phyloP scores from a whole-genome alignment of 2,113 vertebrate species.

The Tachysurus vachellii region DNA sequence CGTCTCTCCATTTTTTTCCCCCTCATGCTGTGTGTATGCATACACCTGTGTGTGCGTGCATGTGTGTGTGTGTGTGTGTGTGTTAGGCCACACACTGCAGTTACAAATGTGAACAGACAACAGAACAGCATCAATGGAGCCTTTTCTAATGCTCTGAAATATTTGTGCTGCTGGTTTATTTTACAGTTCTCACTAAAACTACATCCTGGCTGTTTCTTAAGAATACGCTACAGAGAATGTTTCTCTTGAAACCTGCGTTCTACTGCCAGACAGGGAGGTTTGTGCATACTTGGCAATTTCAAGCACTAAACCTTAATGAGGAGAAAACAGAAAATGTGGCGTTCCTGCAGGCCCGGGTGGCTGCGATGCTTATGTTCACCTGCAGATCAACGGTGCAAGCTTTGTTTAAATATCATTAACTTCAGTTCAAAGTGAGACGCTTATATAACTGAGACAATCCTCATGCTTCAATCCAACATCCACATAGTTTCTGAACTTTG shows the following conservation, averaged over 20 bases:
- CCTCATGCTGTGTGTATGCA: background rate
- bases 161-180: conserved; percentile 54
- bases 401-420: background rate
- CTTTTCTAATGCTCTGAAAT: conserved; percentile 45
- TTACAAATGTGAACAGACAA: conserved; percentile 60
- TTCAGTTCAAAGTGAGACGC: background rate
- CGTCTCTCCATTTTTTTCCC: background rate
- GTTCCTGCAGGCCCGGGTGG: background rate
- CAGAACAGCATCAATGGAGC: conserved; percentile 39
- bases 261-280: conserved; percentile 52
- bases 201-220: conserved; percentile 56
- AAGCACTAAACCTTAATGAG: conserved; percentile 14
- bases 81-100: conserved; percentile 49
- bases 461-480: background rate
- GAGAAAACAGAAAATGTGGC: background rate
- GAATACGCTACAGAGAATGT: conserved; percentile 30
- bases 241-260: conserved; percentile 48
- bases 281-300: conserved; percentile 55
- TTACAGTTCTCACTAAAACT: conserved; percentile 53
- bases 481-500: background rate
- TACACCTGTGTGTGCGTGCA: conserved; percentile 6
- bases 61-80: conserved; percentile 13
- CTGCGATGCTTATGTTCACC: background rate
- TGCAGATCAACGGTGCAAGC: background rate
- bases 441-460: background rate